Percentiles rank a stretch among this genome's conserved stretches.
Conservation (phyloP, 2,113 vertebrate genomes). For the Aspidoscelis tigris region DNA sequence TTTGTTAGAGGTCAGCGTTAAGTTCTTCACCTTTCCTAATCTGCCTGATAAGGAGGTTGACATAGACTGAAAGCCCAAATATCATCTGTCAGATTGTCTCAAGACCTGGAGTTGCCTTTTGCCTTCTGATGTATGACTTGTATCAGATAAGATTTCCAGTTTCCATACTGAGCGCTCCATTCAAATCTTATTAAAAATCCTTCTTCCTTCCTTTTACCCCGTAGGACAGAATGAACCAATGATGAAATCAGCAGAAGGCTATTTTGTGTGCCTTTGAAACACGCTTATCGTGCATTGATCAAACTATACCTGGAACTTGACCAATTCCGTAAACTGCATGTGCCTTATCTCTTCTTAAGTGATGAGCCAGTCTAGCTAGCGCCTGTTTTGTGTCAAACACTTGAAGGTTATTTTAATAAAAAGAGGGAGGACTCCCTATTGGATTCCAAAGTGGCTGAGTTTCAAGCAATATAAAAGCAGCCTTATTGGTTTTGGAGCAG, state of each 20-base stretch:
- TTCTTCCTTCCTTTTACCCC: rapidly evolving
- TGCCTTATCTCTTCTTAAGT: conserved; percentile 31
- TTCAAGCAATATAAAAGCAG: not conserved
- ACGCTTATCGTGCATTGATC: rapidly evolving
- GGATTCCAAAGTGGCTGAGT: not conserved
- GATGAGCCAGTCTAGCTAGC: conserved; percentile 1
- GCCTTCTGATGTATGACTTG: not conserved
- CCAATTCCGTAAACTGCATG: conserved; percentile 43
- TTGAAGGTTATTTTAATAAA: not conserved
- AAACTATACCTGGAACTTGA: not conserved
- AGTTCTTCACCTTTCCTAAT: not conserved
- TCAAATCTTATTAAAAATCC: rapidly evolving
- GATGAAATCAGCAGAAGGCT: not conserved
- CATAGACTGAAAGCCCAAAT: not conserved
- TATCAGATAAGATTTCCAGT: not conserved
- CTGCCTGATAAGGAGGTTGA: too few species aligned
- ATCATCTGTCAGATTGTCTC: not conserved
- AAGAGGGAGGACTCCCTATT: not conserved
- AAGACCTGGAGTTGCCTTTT: not conserved
- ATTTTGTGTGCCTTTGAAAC: not conserved
- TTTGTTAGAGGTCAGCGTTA: not conserved
- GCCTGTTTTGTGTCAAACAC: conserved; percentile 47
- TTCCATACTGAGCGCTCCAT: rapidly evolving
- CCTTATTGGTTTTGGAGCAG: not conserved
- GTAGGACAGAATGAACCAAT: not conserved